Evolutionary conservation across 2,113 vertebrate genomes (phyloP), one percentile per base, ranked within the genome.

Genomic region (Pterophyllum scalare): DNA sequence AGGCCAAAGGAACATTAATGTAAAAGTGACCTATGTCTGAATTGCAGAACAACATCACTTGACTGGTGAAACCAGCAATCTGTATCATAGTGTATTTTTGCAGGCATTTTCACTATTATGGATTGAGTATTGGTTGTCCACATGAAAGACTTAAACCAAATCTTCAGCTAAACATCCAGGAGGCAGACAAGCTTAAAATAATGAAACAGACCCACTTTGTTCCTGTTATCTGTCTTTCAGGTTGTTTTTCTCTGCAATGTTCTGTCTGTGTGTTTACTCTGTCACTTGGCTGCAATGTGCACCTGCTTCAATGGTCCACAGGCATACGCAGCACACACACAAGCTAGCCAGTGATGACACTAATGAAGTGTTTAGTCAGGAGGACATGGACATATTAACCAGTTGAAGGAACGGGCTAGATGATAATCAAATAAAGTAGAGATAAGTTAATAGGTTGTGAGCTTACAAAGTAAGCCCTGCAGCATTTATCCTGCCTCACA

Each of bases 391-490:
- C 88, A 87, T 91, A 89, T 92, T 90, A 88, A 91, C 82, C 77
- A 86, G 80, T 77, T 80, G 59, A 88, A 75, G 84, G 79, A 89
- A 79, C 61, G 80, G 64, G 62, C 76, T 82, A 60, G 79, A 86
- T 86, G 81, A 70, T 89, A 90, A 90, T 91, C 80, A 92, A 88
- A 88, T 90, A 87, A 91, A 86, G 83, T 52, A 7, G 84, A 89
- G 64, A 88, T 89, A 92, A 92, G 87, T 92, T 91, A 88, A 91
- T 88, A 88, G 88, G 84, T 79, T 81, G 64, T 59, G 80, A 82
- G 77, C 77, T 85, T 85, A 8, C 75, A 72, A 62, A 75, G 75
- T 84, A 64, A 80, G 38, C 80, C 78, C 58, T 54, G 38, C 33
- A 57, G 59, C 74, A 46, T 87, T 72, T 84, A 80, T 85, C 58